Percentiles rank a stretch among this genome's conserved stretches.
These are phyloP conservation scores for Holothuria glaberrima DNA, from an alignment of 35 echinoderm and acorn worm species.

Conservation along the genomic window DNA sequence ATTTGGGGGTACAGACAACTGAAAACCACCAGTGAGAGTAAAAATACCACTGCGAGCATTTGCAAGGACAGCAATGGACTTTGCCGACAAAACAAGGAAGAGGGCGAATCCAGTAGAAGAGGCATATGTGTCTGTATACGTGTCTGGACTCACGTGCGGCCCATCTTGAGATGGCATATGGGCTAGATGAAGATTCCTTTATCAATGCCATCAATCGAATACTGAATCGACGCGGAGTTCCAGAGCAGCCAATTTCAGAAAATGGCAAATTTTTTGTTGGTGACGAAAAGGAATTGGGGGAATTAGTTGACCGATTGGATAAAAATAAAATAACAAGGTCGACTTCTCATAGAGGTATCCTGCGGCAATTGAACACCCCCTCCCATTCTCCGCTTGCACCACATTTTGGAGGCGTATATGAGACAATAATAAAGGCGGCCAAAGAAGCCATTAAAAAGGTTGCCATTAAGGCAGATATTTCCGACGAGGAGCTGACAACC, in stretches of 20 bases:
- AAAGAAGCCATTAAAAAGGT: no score
- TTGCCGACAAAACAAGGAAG: conserved; percentile 27
- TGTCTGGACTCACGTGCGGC: neutral
- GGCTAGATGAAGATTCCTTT: neutral
- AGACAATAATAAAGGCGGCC: no score
- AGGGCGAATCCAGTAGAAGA: no score
- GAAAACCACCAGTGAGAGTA: no score
- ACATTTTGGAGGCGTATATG: conserved; percentile 38
- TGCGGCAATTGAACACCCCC: conserved; percentile 15
- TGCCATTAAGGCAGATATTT: neutral
- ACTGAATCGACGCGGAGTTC: neutral
- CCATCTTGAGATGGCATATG: conserved; percentile 25
- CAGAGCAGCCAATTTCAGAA: neutral
- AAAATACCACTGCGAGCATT: neutral
- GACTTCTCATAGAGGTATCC: neutral
- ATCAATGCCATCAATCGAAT: neutral
- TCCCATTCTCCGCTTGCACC: no score
- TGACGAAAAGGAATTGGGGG: conserved; percentile 2
- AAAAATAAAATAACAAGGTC: no score
- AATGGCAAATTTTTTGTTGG: no score
- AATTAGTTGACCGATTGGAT: neutral
- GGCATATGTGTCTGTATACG: neutral
- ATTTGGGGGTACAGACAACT: conserved; percentile 6
- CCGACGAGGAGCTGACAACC: conserved; percentile 4
- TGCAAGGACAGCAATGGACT: neutral